phyloP scores from a whole-genome alignment of 2,113 vertebrate species.

The Hemibagrus wyckioides region DNA sequence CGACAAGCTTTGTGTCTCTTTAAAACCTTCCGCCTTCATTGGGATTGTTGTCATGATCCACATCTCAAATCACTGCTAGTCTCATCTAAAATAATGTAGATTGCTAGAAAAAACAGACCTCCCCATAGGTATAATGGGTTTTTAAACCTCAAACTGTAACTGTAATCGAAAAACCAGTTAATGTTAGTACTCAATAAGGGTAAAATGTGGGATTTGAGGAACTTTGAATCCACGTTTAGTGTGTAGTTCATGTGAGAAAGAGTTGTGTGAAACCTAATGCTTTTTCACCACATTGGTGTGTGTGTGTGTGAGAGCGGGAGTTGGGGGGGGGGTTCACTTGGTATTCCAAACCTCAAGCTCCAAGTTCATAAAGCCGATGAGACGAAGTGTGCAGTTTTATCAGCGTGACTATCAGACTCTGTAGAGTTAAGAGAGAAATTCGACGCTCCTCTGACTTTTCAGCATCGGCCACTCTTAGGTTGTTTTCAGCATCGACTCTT shows the following conservation, averaged over 20 bases:
- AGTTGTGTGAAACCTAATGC: background rate
- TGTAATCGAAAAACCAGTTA: too few relatives aligned
- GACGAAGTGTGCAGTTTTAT: background rate
- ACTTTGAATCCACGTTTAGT: background rate
- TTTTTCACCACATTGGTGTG: too few relatives aligned
- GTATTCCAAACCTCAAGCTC: background rate
- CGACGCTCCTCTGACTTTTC: background rate
- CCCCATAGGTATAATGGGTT: background rate
- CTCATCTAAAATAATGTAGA: background rate
- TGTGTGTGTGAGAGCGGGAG: too few relatives aligned
- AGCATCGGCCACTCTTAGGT: background rate
- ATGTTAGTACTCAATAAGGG: background rate
- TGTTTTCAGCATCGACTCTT: background rate
- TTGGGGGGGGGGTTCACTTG: too few relatives aligned
- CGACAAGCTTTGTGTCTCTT: background rate
- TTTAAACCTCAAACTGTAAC: background rate
- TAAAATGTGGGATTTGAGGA: background rate
- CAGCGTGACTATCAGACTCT: background rate
- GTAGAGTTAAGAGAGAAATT: background rate
- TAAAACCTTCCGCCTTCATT: background rate
- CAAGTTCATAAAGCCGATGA: background rate
- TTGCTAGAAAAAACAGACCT: background rate
- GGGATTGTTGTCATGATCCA: too few relatives aligned
- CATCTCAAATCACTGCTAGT: too few relatives aligned
- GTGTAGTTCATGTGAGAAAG: background rate